Conservation (phyloP, 2,888 invertebrate genomes). For the Nomada hirtipes region DNA sequence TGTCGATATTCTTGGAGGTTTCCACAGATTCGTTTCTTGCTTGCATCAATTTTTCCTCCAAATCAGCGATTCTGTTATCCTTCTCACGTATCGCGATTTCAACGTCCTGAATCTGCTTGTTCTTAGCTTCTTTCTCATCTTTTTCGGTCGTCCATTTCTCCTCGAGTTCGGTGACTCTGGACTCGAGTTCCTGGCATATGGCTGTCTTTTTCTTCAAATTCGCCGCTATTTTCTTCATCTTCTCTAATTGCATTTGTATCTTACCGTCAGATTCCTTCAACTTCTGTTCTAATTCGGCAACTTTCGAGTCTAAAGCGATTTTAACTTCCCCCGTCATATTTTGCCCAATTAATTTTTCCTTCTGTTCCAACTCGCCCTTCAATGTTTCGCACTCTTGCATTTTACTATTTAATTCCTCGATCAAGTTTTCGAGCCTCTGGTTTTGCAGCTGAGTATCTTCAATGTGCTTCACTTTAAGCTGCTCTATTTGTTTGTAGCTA, state of each 20-base stretch:
- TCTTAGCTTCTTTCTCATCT: slow-evolving; percentile 77
- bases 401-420: slow-evolving; percentile 84
- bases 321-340: slow-evolving; percentile 78
- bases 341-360: slow-evolving; percentile 81
- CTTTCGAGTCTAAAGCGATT: slow-evolving; percentile 78
- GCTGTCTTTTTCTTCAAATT: slow-evolving; percentile 90
- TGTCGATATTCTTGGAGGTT: slow-evolving; percentile 52
- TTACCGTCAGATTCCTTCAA: slow-evolving; percentile 86
- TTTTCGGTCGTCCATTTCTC: slow-evolving; percentile 75
- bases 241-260: slow-evolving; percentile 90
- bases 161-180: slow-evolving; percentile 73
- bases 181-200: slow-evolving; percentile 88
- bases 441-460: slow-evolving; percentile 84
- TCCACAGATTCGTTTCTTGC: slow-evolving; percentile 57
- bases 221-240: slow-evolving; percentile 91
- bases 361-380: slow-evolving; percentile 81
- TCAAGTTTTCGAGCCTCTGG: slow-evolving; percentile 83
- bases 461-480: slow-evolving; percentile 80
- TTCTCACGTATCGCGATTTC: slow-evolving; percentile 68
- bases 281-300: slow-evolving; percentile 83
- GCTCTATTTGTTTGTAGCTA: slow-evolving; percentile 85
- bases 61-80: slow-evolving; percentile 74
- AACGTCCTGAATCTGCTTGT: slow-evolving; percentile 74
- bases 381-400: slow-evolving; percentile 82
- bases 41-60: slow-evolving; percentile 71